Conservation (phyloP, 2,888 invertebrate genomes). For the Tipula vernalis region DNA sequence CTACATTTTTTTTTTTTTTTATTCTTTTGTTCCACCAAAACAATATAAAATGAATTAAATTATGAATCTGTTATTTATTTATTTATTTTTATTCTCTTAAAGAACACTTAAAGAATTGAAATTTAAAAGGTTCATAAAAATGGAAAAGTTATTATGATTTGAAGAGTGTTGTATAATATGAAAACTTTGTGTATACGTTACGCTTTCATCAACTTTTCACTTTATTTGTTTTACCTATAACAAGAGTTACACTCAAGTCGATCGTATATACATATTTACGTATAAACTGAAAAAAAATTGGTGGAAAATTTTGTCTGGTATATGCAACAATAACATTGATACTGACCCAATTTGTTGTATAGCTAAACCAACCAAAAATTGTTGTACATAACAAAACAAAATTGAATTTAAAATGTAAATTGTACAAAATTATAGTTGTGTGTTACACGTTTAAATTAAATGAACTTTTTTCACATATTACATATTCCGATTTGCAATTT, state of each 20-base stretch:
- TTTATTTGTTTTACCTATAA: not conserved
- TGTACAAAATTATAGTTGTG: not conserved
- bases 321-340: too few relatives aligned
- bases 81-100: not conserved
- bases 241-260: not conserved
- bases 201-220: not conserved
- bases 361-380: not conserved
- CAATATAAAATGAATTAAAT: constrained; percentile 4
- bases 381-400: not conserved
- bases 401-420: not conserved
- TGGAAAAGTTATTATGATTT: not conserved
- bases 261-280: not conserved
- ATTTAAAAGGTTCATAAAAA: not conserved
- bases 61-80: not conserved
- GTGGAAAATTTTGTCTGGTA: not conserved
- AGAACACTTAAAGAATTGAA: constrained; percentile 4
- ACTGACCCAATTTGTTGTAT: not conserved
- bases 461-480: not conserved
- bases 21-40: not conserved
- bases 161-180: not conserved
- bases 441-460: not conserved
- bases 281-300: not conserved
- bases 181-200: not conserved
- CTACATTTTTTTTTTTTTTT: not conserved
- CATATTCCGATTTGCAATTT: not conserved